These are phyloP conservation scores for Chrysocyon brachyurus DNA, from an alignment of 2,797 vertebrate species.

Conservation along the genomic window DNA sequence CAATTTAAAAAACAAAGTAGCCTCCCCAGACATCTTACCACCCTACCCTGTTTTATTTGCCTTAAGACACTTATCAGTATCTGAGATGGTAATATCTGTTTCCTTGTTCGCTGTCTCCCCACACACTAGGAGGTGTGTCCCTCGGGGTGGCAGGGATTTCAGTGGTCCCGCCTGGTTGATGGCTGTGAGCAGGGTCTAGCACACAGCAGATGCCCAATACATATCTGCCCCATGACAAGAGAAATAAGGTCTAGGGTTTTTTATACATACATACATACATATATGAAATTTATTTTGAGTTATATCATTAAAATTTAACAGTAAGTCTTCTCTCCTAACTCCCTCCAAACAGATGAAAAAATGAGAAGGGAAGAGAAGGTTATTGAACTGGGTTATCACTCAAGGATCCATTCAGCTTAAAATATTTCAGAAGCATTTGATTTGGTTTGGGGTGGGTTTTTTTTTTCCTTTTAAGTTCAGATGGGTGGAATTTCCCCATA, in stretches of 20 bases:
- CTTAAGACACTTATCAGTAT: background rate
- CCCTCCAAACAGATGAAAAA: background rate
- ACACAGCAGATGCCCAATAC: background rate
- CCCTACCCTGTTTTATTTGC: background rate
- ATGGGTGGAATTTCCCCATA: slow-evolving; percentile 55
- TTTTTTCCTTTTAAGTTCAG: background rate
- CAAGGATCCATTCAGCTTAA: background rate
- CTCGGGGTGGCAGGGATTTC: background rate
- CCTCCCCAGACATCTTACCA: background rate
- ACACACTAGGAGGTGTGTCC: background rate
- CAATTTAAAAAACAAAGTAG: background rate
- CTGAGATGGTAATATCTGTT: background rate
- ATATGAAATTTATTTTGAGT: slow-evolving; percentile 22
- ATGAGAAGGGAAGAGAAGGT: background rate
- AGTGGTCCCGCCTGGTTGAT: background rate
- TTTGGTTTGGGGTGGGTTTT: background rate
- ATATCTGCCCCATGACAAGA: background rate
- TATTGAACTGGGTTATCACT: background rate
- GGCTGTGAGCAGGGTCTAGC: background rate
- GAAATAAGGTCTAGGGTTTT: background rate
- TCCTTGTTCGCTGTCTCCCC: background rate
- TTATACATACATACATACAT: background rate
- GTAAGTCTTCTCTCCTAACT: background rate
- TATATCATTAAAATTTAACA: slow-evolving; percentile 57
- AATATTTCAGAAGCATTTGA: background rate